phyloP scores from a whole-genome alignment of 2,888 invertebrate genomes.

The Lamproptera curius region DNA sequence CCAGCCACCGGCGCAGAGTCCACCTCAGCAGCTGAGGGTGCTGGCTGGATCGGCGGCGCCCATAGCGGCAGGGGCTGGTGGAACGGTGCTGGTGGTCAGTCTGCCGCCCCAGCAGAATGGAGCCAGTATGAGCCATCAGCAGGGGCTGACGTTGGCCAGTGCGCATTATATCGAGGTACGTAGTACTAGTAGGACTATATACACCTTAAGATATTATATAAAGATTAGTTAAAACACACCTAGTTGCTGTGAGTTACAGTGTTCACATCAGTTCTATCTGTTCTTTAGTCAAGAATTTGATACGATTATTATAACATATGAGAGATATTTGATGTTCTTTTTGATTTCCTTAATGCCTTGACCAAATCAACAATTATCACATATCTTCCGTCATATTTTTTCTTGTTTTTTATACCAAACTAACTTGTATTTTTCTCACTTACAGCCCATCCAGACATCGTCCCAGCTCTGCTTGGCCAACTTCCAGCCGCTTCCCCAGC shows the following conservation, averaged over 20 bases:
- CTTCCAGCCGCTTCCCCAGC: constrained; percentile 39
- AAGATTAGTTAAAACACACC: too few relatives aligned
- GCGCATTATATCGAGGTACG: constrained; percentile 75
- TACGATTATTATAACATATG: too few relatives aligned
- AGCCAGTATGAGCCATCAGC: constrained; percentile 57
- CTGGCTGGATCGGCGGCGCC: constrained; percentile 77
- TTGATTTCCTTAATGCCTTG: too few relatives aligned
- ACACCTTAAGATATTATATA: too few relatives aligned
- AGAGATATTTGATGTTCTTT: too few relatives aligned
- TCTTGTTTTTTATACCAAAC: too few relatives aligned
- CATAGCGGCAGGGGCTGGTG: constrained; percentile 75
- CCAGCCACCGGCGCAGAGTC: constrained; percentile 59
- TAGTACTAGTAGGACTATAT: too few relatives aligned
- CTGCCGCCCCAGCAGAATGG: constrained; percentile 82
- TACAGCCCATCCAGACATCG: constrained; percentile 63
- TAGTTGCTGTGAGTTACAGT: too few relatives aligned
- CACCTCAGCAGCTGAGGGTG: constrained; percentile 65
- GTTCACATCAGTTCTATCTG: too few relatives aligned
- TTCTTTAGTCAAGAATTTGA: too few relatives aligned
- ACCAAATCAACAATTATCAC: too few relatives aligned
- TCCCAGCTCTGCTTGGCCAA: constrained; percentile 59
- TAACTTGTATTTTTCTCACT: constrained; percentile 24
- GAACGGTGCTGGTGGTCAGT: constrained; percentile 88
- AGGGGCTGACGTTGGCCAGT: constrained; percentile 63
- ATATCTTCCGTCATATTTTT: too few relatives aligned